Percentiles rank a stretch among this genome's conserved stretches.
These are phyloP conservation scores for Cactoblastis cactorum DNA, from an alignment of 2,888 invertebrate species.

Conservation along the genomic window DNA sequence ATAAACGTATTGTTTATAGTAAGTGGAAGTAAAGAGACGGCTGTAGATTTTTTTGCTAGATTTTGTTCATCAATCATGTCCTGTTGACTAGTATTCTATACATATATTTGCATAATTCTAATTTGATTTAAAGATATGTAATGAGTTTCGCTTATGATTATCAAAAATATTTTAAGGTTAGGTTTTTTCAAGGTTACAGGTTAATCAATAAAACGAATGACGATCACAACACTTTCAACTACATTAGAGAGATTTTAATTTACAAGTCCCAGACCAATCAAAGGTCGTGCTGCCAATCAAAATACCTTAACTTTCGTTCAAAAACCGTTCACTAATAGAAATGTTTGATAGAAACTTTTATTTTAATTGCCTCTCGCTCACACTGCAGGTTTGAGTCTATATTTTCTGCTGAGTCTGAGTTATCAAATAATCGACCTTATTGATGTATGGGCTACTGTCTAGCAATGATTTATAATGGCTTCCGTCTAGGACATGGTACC, in stretches of 20 bases:
- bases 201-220: not conserved
- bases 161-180: no score
- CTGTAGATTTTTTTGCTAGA: no score
- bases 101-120: no score
- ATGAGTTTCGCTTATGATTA: no score
- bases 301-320: conserved; percentile 53
- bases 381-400: conserved; percentile 34
- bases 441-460: conserved; percentile 75
- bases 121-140: no score
- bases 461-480: conserved; percentile 73
- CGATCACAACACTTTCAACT: not conserved
- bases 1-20: no score
- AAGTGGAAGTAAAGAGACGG: no score
- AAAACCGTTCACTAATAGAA: conserved; percentile 46
- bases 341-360: conserved; percentile 53
- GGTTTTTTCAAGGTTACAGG: not conserved
- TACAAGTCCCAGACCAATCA: conserved; percentile 34
- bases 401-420: conserved; percentile 59
- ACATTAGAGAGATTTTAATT: conserved; percentile 3
- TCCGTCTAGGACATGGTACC: conserved; percentile 76
- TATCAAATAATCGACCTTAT: conserved; percentile 76
- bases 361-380: conserved; percentile 50
- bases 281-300: conserved; percentile 55
- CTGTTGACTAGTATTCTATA: no score
- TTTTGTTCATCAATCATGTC: no score